A percentile compares a stretch with the other conserved stretches of the same genome.
phyloP scores from a whole-genome alignment of 2,113 vertebrate species.

The Oostethus manadensis region DNA sequence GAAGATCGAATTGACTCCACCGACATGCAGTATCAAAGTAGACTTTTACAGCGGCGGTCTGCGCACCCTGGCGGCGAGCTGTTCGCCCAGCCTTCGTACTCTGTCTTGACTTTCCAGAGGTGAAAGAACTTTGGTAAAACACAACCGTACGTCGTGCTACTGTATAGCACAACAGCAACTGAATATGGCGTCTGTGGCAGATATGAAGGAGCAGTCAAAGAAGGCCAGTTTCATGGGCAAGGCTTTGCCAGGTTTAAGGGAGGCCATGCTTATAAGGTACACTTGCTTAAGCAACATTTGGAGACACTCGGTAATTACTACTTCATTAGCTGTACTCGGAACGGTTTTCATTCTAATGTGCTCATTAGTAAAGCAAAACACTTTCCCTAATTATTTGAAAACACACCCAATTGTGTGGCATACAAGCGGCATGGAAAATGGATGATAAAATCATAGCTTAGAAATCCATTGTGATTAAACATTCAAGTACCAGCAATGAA shows the following conservation, averaged over 20 bases:
- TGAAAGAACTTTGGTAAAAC: conserved; percentile 21
- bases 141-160: background rate
- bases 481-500: background rate
- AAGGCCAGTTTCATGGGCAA: conserved; percentile 75
- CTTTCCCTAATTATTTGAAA: background rate
- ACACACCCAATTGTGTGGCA: background rate
- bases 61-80: background rate
- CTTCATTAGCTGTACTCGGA: background rate
- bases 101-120: conserved; percentile 73
- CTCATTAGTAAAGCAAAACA: background rate
- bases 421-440: no score
- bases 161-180: background rate
- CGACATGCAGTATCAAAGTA: background rate
- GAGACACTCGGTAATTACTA: background rate
- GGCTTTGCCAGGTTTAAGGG: conserved; percentile 79
- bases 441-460: no score
- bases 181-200: conserved; percentile 54
- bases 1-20: background rate
- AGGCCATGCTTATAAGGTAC: conserved; percentile 77
- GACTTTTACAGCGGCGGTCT: background rate
- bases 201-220: conserved; percentile 75
- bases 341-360: background rate
- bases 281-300: background rate
- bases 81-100: conserved; percentile 54
- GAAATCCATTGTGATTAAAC: background rate